Percentiles rank a stretch among this genome's conserved stretches.
phyloP scores from a whole-genome alignment of 2,888 invertebrate genomes.

The Amorpha juglandis region DNA sequence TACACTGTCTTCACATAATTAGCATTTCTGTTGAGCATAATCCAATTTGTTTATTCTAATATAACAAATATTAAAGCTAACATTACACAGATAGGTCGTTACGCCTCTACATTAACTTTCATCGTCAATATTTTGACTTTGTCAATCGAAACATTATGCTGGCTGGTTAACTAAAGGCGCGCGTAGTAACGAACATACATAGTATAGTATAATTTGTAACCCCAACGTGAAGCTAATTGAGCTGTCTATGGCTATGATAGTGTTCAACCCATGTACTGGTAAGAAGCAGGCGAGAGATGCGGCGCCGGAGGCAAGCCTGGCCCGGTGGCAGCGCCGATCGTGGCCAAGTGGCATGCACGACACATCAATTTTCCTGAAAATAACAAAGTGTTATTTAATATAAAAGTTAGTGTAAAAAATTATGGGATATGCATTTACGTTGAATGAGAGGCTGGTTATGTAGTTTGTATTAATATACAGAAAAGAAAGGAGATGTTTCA shows the following conservation, averaged over 20 bases:
- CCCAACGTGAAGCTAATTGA: background rate
- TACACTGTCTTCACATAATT: constrained; percentile 23
- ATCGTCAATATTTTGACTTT: background rate
- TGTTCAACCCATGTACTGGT: constrained; percentile 92
- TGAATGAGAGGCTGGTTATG: too few relatives aligned
- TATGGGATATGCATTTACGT: too few relatives aligned
- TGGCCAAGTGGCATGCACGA: constrained; percentile 95
- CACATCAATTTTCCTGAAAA: constrained; percentile 93
- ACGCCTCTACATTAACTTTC: background rate
- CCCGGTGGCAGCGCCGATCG: constrained; percentile 87
- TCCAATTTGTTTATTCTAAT: constrained; percentile 23
- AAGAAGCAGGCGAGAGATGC: constrained; percentile 91
- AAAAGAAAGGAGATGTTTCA: too few relatives aligned
- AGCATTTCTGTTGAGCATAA: constrained; percentile 22
- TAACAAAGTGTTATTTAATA: background rate
- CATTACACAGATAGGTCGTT: constrained; percentile 6
- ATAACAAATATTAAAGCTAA: constrained; percentile 27
- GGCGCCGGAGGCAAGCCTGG: constrained; percentile 90
- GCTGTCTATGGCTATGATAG: background rate
- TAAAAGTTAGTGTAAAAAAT: too few relatives aligned
- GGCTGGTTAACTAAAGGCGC: background rate
- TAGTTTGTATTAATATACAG: too few relatives aligned
- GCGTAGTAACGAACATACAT: background rate
- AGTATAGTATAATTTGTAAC: background rate
- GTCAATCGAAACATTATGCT: constrained; percentile 1